These are phyloP conservation scores for Brachypodius melanocephalos DNA, from an alignment of 2,113 vertebrate genomes.

Conservation along the genomic window DNA sequence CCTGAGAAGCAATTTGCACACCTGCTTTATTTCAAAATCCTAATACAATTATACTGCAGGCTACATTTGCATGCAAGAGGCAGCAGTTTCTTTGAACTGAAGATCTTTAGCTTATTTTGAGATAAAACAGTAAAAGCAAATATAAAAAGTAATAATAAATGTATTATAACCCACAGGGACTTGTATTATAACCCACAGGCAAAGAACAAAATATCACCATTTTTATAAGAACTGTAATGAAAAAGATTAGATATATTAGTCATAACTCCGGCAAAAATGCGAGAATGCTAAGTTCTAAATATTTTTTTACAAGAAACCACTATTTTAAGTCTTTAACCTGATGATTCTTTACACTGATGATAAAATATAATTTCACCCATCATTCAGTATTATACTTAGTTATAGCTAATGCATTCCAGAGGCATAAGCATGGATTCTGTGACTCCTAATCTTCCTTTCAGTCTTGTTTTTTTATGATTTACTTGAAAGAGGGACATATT, in stretches of 20 bases:
- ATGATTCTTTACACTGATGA: not conserved
- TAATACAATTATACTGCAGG: not conserved
- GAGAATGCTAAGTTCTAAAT: not conserved
- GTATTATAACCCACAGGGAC: not conserved
- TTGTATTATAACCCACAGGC: not conserved
- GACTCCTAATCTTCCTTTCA: not conserved
- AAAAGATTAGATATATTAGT: not conserved
- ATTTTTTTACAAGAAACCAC: not conserved
- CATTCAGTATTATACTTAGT: not conserved
- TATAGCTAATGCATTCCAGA: not conserved
- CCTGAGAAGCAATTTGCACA: not conserved
- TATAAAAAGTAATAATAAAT: not conserved
- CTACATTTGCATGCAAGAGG: not conserved
- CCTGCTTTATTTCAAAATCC: conserved; percentile 5
- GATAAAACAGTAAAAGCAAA: not conserved
- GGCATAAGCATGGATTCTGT: not conserved
- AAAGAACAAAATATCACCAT: not conserved
- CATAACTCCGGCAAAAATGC: not conserved
- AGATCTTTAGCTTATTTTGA: not conserved
- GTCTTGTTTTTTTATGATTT: not conserved
- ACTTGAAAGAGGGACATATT: not conserved
- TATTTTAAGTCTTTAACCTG: not conserved
- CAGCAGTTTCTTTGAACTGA: not conserved
- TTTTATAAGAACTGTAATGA: not conserved
- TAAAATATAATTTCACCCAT: not conserved